Evolutionary conservation across 2,797 vertebrate species (phyloP).

Genomic region (Ispidina lecontei): DNA sequence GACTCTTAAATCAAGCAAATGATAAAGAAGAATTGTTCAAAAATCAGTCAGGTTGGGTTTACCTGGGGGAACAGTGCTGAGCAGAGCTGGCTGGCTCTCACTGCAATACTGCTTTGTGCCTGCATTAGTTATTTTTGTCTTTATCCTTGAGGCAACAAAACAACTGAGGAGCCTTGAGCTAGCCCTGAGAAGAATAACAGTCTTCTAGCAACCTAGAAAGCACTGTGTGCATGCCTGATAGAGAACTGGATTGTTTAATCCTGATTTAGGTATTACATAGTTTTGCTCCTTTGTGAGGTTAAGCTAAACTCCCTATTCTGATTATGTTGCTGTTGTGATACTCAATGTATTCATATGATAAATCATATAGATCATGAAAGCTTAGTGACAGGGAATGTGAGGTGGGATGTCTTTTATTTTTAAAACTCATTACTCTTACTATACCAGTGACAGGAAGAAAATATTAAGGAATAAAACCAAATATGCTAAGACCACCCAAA

Average conservation of each 20-base stretch:
- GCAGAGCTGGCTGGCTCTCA: not conserved
- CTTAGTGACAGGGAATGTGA: not conserved
- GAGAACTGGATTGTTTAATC: not conserved
- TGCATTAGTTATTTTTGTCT: not conserved
- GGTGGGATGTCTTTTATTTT: not conserved
- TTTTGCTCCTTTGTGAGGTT: not conserved
- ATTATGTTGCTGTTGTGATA: not conserved
- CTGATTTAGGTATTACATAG: not conserved
- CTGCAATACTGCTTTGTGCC: not conserved
- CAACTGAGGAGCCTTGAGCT: not conserved
- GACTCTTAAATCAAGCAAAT: not conserved
- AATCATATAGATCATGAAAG: not conserved
- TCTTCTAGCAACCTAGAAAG: not conserved
- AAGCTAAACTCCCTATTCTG: rapidly evolving
- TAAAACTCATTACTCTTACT: not conserved
- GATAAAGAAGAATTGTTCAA: not conserved
- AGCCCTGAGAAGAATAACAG: not conserved
- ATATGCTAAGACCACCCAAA: not conserved
- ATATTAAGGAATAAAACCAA: not conserved
- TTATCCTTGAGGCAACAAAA: not conserved
- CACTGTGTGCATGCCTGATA: not conserved
- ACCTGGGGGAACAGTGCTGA: not conserved
- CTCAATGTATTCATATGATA: not conserved
- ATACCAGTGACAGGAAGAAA: not conserved
- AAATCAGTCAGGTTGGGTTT: not conserved